Base-by-base conservation (phyloP, 2,888 invertebrate species). In the Troglohyphantes excavatus region DNA sequence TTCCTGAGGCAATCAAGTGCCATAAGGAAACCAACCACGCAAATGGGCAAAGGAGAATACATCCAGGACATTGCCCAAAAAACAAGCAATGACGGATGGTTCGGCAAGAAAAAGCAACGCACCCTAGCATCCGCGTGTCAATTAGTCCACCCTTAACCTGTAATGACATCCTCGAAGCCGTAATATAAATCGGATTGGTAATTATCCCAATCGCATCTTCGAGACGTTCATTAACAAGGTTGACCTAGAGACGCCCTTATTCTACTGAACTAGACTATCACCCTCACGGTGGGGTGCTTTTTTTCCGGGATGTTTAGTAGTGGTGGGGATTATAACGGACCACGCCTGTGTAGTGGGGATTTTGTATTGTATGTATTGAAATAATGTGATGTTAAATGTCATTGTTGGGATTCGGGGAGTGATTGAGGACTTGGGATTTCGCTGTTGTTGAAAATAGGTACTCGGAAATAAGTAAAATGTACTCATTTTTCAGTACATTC, bases 131-230 rank as follows among this genome's bases (percentile, higher is more conserved):
- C 27, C 46, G 53, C 46, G 53, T 46, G 23, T 46, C 72, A 53
- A 75, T 75, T 43, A 63, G 61, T 33, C 85, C 76, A 59, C 85
- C 78, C 76, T 68, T 33, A 61, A 27, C 68, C 29, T 46, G 29
- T 72, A 79, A 86, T 79, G 61, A 65, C 86, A 86, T 86, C 83
- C 79, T 86, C 72, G 43, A 70, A 53, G 5, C 53, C 59, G 46
- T 61, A 29, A 59, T 70, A 83, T 86, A 76, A 79, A 27, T 13
- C 27, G 21, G 79, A 81, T 81, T 67, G 63, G 21, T 85, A 85
- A 85, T 85, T 85, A 85, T 70, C 21, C 70, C 17, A 17, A 53
- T 26, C 46, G 23, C 53, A n/a, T 75, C 23, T 59, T 59, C 63
- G 26, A 26, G 39, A 21, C 39, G 29, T 61, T 59, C 70, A 82